Base-by-base conservation (phyloP, 2,113 vertebrate species). In the Furnarius figulus region DNA sequence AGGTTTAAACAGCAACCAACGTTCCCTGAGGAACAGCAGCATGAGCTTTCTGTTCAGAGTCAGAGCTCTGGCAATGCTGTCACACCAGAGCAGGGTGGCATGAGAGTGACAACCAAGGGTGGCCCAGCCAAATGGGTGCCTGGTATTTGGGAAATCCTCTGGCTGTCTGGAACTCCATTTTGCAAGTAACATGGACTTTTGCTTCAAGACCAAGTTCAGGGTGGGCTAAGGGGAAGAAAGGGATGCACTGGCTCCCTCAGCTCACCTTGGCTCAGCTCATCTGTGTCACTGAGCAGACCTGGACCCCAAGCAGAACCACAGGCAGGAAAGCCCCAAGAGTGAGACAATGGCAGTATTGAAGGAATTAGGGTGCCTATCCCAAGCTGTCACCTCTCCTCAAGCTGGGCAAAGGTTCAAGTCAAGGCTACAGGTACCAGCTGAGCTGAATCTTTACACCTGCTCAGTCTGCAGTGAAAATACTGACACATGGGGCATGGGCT, bases 401-500 rank as follows among this genome's bases (percentile, higher is more conserved):
- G 72, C 27, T 81, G 56, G 17, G 12, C 47, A 73, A 56, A 39
- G 35, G 27, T 55, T 49, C 3, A 39, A 84, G 39, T 50, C 31
- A 50, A n/a, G 49, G 40, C 2, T 87, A 81, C 70, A 91, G 35
- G 24, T 22, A 61, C 5, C 25, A 80, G 0, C 31, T 85, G 30
- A 58, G 31, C 19, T 50, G 13, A 44, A 52, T n/a, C 30, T 87
- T 56, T 81, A 33, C 53, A 49, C 20, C 3, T 12, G 39, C 21
- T 73, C 22, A 53, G 11, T 27, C 20, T 68, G 53, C 37, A 72
- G 58, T 14, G 28, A 52, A 37, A 65, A 61, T 55, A 70, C 1
- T 2, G 46, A 35, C 8, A n/a, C 0, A 13, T 0, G 0, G 12
- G 53, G n/a, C 2, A 3, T 56, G 50, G 35, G 74, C 46, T 56